Conservation (phyloP, 2,113 vertebrate species). For the Vulpes vulpes region DNA sequence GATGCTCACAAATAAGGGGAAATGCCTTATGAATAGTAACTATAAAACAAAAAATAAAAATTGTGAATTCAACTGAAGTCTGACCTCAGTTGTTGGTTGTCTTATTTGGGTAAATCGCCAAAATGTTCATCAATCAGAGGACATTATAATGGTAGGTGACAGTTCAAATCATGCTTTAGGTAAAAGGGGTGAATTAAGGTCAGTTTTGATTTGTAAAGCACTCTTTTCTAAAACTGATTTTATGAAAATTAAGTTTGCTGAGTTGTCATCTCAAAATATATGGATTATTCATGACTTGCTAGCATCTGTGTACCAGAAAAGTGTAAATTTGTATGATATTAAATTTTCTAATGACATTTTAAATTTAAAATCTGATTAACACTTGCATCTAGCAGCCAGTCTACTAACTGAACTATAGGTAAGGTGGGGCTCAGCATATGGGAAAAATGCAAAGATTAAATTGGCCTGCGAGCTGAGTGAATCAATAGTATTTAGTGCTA, state of each 20-base stretch:
- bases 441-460: constrained; percentile 83
- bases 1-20: neutral
- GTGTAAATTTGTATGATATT: constrained; percentile 25
- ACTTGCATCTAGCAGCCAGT: constrained; percentile 76
- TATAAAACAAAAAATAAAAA: constrained; percentile 28
- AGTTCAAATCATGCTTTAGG: constrained; percentile 25
- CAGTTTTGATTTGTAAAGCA: constrained; percentile 50
- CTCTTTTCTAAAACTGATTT: constrained; percentile 60
- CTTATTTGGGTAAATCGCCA: constrained; percentile 34
- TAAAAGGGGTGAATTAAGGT: constrained; percentile 57
- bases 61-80: neutral
- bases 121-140: constrained; percentile 49
- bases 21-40: constrained; percentile 36
- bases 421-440: constrained; percentile 82
- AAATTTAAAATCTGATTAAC: constrained; percentile 78
- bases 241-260: constrained; percentile 62
- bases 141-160: constrained; percentile 45
- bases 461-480: constrained; percentile 83
- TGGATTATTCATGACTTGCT: constrained; percentile 25
- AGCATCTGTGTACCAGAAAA: neutral
- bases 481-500: constrained; percentile 90
- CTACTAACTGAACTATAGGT: constrained; percentile 77
- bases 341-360: constrained; percentile 52
- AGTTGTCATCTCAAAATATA: constrained; percentile 20
- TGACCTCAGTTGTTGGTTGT: constrained; percentile 12